Evolutionary conservation across 2,888 invertebrate genomes (phyloP), one percentile per base, ranked within the genome.

Genomic region (Tethea ocularis): DNA sequence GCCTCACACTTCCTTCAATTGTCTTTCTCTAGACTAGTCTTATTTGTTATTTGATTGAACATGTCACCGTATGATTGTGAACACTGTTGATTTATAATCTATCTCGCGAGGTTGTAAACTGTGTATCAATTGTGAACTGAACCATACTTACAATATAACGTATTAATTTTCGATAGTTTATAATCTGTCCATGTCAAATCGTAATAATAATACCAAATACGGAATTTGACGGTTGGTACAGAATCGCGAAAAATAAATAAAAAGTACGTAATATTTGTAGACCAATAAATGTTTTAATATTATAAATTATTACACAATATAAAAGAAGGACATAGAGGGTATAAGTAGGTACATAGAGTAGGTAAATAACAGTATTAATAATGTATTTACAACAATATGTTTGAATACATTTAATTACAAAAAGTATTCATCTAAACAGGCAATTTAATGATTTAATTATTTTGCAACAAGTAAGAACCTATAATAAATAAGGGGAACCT

Each of bases 231-330:
- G 7, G 4, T 8, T 29, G 10, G 2, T 29, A 33, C 3, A 33
- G 13, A 8, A 33, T 33, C 2, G 13, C 2, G 13, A 33, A 33
- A 33, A 33, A 33, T 33, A 33, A 33, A 13, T 33, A 33, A 13
- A 13, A 4, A 13, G 13, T 33, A 4, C 33, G 13, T 33, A 33
- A 13, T 33, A 33, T 13, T 33, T 33, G 33, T 33, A 33, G 46
- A 7, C n/a, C 46, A 46, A 46, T 46, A 20, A 46, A 46, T 46
- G 17, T 46, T 46, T 41, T 46, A 46, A 46, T 46, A 46, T 20
- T 0, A 13, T 13, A 46, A 3, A 46, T 20, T 41, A 17, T 41
- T 46, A 20, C 46, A 46, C 20, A 46, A 46, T 46, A 20, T 17
- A 46, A 46, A n/a, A 5, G 10, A 20, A n/a, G n/a, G n/a, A 36